Evolutionary conservation across 2,113 vertebrate genomes (phyloP).

Genomic region (Oreochromis aureus): DNA sequence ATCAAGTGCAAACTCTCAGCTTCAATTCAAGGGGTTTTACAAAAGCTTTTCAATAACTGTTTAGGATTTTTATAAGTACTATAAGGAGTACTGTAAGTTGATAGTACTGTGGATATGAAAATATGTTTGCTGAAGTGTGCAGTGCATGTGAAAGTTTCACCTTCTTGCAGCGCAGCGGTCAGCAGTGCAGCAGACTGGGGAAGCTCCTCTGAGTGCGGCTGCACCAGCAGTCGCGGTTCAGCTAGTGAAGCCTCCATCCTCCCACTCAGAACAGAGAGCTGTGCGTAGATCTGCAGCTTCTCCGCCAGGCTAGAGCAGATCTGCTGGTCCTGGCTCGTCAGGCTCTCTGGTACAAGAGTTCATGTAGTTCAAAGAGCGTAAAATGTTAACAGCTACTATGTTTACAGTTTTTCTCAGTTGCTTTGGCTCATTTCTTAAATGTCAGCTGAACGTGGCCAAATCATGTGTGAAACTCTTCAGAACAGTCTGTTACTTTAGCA

Average conservation of each 20-base stretch:
- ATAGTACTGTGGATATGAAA: background rate
- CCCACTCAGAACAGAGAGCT: constrained; percentile 75
- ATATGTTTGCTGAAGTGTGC: background rate
- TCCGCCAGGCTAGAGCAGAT: constrained; percentile 89
- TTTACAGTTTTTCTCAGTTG: background rate
- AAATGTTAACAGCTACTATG: background rate
- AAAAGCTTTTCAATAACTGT: background rate
- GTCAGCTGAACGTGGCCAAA: background rate
- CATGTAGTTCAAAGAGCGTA: background rate
- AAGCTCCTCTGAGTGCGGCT: constrained; percentile 76
- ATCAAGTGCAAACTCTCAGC: background rate
- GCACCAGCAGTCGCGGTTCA: constrained; percentile 80
- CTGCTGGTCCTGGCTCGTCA: constrained; percentile 84
- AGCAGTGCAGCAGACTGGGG: constrained; percentile 80
- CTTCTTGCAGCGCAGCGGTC: constrained; percentile 83
- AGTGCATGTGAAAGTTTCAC: constrained; percentile 55
- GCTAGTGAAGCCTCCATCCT: constrained; percentile 64
- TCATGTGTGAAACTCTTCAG: background rate
- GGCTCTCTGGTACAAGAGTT: constrained; percentile 58
- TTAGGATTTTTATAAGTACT: background rate
- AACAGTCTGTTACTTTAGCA: background rate
- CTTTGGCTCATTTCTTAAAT: background rate
- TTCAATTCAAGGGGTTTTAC: background rate
- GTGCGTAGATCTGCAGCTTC: constrained; percentile 82
- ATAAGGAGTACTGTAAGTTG: background rate